phyloP scores from a whole-genome alignment of 2,888 invertebrate species.

The Eutolmus rufibarbis region DNA sequence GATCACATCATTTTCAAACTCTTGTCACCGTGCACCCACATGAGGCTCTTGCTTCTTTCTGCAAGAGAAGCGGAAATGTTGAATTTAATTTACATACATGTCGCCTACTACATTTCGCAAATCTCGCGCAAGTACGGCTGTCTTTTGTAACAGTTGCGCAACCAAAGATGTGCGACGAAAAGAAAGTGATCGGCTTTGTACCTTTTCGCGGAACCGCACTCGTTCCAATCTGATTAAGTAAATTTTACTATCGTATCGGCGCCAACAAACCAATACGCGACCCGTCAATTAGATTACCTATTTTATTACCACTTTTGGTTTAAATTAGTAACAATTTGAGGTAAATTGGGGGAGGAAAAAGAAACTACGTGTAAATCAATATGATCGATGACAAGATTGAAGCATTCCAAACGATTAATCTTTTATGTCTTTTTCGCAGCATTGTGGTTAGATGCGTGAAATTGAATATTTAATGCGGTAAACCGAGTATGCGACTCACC shows the following conservation, averaged over 20 bases:
- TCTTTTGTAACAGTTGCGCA: background rate
- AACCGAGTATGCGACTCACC: background rate
- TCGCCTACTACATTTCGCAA: background rate
- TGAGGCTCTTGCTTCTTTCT: background rate
- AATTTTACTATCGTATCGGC: background rate
- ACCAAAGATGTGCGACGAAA: background rate
- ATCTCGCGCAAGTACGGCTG: background rate
- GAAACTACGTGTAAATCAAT: background rate
- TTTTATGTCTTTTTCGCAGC: background rate
- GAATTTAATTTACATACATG: conserved; percentile 3
- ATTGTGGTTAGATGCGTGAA: background rate
- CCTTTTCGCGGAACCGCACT: background rate
- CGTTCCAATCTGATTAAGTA: background rate
- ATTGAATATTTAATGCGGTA: background rate
- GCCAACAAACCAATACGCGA: background rate
- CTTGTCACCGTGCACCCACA: background rate
- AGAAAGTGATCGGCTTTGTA: background rate
- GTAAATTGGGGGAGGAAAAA: background rate
- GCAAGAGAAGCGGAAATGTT: background rate
- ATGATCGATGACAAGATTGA: background rate
- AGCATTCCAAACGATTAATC: background rate
- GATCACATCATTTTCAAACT: background rate
- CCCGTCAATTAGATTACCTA: background rate
- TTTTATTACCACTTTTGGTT: background rate
- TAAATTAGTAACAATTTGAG: background rate